phyloP scores from a whole-genome alignment of 2,113 vertebrate species.

The Pluvianellus socialis region DNA sequence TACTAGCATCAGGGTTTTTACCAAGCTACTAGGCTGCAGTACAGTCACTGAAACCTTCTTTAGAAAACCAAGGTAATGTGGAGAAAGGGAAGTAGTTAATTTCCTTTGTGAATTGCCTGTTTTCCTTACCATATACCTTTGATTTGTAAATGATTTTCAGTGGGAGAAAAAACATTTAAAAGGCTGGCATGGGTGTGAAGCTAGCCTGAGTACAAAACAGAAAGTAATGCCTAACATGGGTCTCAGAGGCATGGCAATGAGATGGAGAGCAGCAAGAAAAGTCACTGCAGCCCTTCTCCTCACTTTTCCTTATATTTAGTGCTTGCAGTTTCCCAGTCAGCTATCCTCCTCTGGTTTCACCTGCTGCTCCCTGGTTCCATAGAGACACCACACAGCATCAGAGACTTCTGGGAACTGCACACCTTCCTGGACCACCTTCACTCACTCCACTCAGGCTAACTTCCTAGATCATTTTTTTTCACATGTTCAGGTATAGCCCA shows the following conservation, averaged over 20 bases:
- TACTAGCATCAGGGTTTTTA: neutral
- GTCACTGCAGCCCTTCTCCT: neutral
- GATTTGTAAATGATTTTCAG: neutral
- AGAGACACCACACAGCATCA: neutral
- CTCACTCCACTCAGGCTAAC: neutral
- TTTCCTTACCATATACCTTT: neutral
- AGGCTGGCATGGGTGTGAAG: neutral
- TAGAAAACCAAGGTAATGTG: neutral
- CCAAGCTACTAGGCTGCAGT: neutral
- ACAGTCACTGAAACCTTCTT: neutral
- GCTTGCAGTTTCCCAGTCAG: neutral
- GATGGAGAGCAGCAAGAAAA: neutral
- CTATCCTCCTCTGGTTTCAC: neutral
- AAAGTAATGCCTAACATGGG: neutral
- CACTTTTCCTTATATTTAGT: neutral
- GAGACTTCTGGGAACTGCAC: neutral
- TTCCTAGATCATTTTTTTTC: neutral
- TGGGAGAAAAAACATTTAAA: neutral
- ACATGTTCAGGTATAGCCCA: neutral
- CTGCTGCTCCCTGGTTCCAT: neutral
- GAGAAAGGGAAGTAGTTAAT: neutral
- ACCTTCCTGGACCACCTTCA: neutral
- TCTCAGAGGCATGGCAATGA: neutral
- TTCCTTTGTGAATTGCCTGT: neutral
- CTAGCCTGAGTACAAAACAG: neutral